A percentile compares a stretch with the other conserved stretches of the same genome.
Conservation (phyloP, 2,113 vertebrate genomes). For the Sphaerodactylus townsendi region DNA sequence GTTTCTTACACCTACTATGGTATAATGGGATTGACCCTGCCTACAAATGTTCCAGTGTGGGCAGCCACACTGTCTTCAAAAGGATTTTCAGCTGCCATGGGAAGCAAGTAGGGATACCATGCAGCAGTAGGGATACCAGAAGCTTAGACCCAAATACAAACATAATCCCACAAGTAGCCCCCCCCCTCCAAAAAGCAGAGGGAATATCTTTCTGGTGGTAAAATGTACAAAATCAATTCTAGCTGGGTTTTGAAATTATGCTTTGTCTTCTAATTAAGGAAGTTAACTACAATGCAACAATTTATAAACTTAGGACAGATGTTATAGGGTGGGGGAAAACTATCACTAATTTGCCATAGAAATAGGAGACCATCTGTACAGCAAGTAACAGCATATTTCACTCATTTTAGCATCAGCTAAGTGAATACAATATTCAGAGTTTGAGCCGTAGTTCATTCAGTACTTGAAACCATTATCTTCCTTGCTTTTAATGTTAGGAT, state of each 20-base stretch:
- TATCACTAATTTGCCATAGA: slow-evolving; percentile 44
- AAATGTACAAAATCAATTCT: slow-evolving; percentile 45
- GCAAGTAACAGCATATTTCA: slow-evolving; percentile 29
- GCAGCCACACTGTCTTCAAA: too few relatives aligned
- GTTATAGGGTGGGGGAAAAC: slow-evolving; percentile 49
- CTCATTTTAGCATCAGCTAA: slow-evolving; percentile 34
- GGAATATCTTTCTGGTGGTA: neutral
- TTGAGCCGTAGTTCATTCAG: neutral
- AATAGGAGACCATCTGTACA: slow-evolving; percentile 54
- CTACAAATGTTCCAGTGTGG: too few relatives aligned
- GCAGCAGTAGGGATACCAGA: neutral
- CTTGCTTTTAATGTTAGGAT: slow-evolving; percentile 32
- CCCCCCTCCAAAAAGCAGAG: neutral
- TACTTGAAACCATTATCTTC: slow-evolving; percentile 21
- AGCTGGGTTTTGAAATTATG: slow-evolving; percentile 35
- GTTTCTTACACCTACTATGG: neutral
- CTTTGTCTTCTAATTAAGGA: slow-evolving; percentile 43
- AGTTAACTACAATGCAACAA: slow-evolving; percentile 39
- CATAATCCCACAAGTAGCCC: neutral
- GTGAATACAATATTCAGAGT: slow-evolving; percentile 22
- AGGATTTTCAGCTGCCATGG: too few relatives aligned
- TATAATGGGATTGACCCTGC: too few relatives aligned
- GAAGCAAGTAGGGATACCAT: too few relatives aligned
- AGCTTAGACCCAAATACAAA: neutral
- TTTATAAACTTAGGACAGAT: slow-evolving; percentile 44